These are phyloP conservation scores for Poeciliopsis turrubarensis DNA, from an alignment of 2,113 vertebrate genomes.

Conservation along the genomic window DNA sequence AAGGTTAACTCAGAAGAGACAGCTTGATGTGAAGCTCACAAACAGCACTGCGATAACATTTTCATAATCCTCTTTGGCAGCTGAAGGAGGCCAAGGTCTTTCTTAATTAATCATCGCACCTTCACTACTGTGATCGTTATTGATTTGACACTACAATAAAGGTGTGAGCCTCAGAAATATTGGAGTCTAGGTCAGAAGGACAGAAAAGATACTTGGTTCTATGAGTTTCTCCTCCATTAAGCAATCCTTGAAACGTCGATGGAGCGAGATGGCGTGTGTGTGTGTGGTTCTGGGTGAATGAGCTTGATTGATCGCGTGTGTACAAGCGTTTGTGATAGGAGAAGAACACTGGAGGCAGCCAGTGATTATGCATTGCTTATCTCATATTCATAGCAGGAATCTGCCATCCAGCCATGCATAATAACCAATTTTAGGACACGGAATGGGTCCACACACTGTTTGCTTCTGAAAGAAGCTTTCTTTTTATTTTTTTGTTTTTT, in stretches of 20 bases:
- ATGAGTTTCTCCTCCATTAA: constrained; percentile 26
- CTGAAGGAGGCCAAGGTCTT: constrained; percentile 40
- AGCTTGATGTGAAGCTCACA: no score
- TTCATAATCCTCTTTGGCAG: neutral
- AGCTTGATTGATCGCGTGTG: constrained; percentile 17
- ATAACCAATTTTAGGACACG: constrained; percentile 35
- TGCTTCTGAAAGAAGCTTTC: neutral
- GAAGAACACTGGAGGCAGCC: constrained; percentile 26
- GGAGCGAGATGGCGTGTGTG: neutral
- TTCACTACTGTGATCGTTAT: constrained; percentile 50
- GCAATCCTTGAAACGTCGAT: constrained; percentile 3
- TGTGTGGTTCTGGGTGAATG: constrained; percentile 9
- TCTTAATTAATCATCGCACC: constrained; percentile 62
- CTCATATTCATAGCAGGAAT: constrained; percentile 36
- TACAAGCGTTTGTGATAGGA: constrained; percentile 10
- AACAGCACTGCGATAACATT: neutral
- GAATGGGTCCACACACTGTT: constrained; percentile 7
- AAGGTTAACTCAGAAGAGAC: neutral
- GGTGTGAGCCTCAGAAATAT: constrained; percentile 30
- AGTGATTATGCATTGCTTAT: constrained; percentile 52
- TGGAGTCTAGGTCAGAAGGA: neutral
- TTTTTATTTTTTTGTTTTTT: neutral
- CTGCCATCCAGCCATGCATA: constrained; percentile 32
- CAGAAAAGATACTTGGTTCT: constrained; percentile 12
- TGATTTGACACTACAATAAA: constrained; percentile 50